Base-by-base conservation (phyloP, 2,888 invertebrate species). In the Plagodis pulveraria region DNA sequence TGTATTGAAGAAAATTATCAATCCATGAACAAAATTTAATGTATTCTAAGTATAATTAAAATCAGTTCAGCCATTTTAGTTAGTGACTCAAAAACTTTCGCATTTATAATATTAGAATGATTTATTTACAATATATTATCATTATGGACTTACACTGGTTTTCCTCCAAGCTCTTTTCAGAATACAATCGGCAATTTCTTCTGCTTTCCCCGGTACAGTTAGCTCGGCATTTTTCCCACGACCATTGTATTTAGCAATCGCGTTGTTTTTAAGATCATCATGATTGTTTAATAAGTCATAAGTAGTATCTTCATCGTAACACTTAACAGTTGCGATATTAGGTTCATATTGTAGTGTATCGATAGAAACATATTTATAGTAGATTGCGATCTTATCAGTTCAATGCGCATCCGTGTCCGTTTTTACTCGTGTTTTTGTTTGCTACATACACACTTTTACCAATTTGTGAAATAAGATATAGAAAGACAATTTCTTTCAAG, bases 201-300 rank as follows among this genome's bases (percentile, higher is more conserved):
- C 50, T 63, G 79, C 81, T 83, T 80, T 81, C 80, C 69, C 74
- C 65, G 65, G 66, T 83, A 88, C 87, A 84, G 85, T 89, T 86
- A 87, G 7, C 55, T 60, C 58, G 71, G 76, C 69, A 80, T 66
- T 84, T 81, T 87, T 89, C 89, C 87, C 89, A 89, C 89, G 89
- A 73, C 82, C 79, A 84, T 84, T 83, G 80, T 84, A 75, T 81
- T 71, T 62, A 77, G 74, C 75, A 73, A 77, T 44, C 51, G 40
- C 53, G 45, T 56, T 41, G 50, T 56, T 63, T 56, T 58, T 63
- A 52, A 56, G 46, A 56, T 43, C 43, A 41, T 10, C 51, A 56
- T 54, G 45, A 58, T 50, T 46, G 53, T 22, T 49, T 50, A 56
- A 8, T 48, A 53, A 48, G 51, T 44, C 12, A 49, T 32, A 22